Evolutionary conservation across 2,797 vertebrate genomes (phyloP).

Genomic region (Lutjanus argentimaculatus): DNA sequence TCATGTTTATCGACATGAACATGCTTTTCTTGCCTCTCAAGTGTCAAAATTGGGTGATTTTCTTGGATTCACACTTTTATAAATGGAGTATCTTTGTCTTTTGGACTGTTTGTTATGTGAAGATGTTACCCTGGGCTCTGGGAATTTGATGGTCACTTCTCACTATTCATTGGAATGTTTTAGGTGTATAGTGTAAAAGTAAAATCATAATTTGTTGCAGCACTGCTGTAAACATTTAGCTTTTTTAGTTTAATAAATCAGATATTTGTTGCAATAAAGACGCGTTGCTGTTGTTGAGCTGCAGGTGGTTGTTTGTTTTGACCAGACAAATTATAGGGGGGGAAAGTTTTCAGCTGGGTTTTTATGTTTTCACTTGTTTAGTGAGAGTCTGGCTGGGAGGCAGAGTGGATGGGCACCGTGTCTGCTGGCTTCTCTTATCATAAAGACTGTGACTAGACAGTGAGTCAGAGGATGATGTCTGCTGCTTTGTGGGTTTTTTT

Average conservation of each 20-base stretch:
- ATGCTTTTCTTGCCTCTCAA: neutral
- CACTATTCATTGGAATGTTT: no score
- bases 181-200: neutral
- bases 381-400: neutral
- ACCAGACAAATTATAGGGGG: neutral
- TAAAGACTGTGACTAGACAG: neutral
- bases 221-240: neutral
- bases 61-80: neutral
- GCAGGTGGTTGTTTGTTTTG: neutral
- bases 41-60: neutral
- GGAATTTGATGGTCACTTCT: no score
- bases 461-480: conserved; percentile 22
- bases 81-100: neutral
- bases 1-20: neutral
- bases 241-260: neutral
- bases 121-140: no score
- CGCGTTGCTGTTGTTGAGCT: neutral
- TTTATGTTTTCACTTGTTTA: neutral
- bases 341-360: neutral
- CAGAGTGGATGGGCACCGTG: neutral
- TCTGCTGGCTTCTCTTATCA: conserved; percentile 16
- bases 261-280: neutral
- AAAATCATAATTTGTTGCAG: neutral
- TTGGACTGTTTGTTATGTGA: neutral
- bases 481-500: conserved; percentile 15